phyloP scores from a whole-genome alignment of 2,888 invertebrate species.

The Tipula lateralis region DNA sequence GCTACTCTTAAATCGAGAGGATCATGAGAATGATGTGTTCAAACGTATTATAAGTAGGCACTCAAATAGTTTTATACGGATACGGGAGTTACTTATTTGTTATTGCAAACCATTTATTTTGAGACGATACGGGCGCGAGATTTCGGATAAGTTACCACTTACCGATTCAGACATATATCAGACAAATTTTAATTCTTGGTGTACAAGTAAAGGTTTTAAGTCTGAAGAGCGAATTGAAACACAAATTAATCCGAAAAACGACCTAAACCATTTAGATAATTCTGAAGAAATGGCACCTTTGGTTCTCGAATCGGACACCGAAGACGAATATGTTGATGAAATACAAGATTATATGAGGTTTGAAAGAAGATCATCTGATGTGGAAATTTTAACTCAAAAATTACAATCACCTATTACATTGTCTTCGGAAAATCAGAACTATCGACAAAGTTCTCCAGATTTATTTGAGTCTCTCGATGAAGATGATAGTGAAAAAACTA shows the following conservation, averaged over 20 bases:
- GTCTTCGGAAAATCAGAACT: background rate
- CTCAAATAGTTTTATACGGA: background rate
- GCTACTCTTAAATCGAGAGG: background rate
- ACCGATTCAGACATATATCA: background rate
- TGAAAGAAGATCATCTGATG: background rate
- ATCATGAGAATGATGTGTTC: background rate
- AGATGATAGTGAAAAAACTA: background rate
- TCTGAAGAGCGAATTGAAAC: background rate
- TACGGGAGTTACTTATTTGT: background rate
- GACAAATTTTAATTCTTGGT: background rate
- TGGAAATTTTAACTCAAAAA: background rate
- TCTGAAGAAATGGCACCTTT: background rate
- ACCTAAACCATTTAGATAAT: background rate
- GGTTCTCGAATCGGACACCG: background rate
- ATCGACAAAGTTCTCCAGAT: background rate
- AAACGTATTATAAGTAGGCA: background rate
- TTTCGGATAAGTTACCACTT: background rate
- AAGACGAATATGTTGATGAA: background rate
- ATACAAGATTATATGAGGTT: background rate
- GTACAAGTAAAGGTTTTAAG: background rate
- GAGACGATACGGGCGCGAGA: background rate
- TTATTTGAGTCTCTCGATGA: slow-evolving; percentile 25
- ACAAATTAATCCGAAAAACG: background rate
- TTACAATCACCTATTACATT: background rate
- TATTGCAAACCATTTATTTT: background rate